phyloP scores from a whole-genome alignment of 2,888 invertebrate genomes.

The Eudasyphora cyanicolor region DNA sequence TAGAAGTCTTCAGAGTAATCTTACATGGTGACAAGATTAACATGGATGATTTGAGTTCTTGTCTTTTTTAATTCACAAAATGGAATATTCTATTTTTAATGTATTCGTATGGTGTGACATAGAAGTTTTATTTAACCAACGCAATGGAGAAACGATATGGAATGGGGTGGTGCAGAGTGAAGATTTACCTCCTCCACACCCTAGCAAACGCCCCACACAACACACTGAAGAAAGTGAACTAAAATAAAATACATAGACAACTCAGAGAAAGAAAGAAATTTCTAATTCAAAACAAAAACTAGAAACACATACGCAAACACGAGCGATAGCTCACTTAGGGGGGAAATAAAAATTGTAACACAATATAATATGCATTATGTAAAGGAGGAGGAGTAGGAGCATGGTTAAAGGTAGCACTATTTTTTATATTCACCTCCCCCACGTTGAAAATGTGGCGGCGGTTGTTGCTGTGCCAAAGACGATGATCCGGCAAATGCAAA shows the following conservation, averaged over 20 bases:
- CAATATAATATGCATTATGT: constrained; percentile 8
- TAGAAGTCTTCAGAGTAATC: too few species aligned
- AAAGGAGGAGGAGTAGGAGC: too few species aligned
- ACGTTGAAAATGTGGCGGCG: constrained; percentile 73
- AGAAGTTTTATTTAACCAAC: constrained; percentile 3
- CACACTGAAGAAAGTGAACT: too few species aligned
- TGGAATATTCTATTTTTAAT: constrained; percentile 33
- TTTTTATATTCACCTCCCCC: constrained; percentile 70
- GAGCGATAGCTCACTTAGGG: neutral
- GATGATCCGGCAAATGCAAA: constrained; percentile 81
- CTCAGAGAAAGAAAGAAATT: neutral
- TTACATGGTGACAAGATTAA: too few species aligned
- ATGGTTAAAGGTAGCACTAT: neutral
- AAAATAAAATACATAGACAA: neutral
- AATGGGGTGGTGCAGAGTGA: neutral
- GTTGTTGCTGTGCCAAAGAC: constrained; percentile 80
- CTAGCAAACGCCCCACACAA: neutral
- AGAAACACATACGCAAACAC: constrained; percentile 53
- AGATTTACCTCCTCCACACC: neutral
- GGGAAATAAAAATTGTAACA: neutral
- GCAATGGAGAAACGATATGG: too few species aligned
- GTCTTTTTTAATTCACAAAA: neutral
- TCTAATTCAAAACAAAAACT: constrained; percentile 11
- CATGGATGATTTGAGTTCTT: too few species aligned
- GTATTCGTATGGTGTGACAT: neutral